Base-by-base conservation (phyloP, 2,888 invertebrate genomes). In the Branchipolynoe longqiensis region DNA sequence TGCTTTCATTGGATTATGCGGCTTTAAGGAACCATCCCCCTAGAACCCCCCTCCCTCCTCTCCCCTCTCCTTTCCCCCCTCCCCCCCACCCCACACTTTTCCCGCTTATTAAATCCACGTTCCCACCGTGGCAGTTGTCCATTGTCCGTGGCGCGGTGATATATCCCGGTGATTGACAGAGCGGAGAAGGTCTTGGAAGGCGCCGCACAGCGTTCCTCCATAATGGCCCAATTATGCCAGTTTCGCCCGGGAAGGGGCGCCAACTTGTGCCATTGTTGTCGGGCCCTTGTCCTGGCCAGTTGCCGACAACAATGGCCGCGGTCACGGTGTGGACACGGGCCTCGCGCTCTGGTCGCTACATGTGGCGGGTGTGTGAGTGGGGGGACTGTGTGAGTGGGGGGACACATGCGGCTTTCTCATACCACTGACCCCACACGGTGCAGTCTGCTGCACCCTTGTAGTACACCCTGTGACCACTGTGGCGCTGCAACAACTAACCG, bases 141-240 rank as follows among this genome's bases (percentile, higher is more conserved):
- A n/a, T n/a, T n/a, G n/a, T n/a, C n/a, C n/a, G n/a, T n/a, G n/a
- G n/a, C n/a, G n/a, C 62, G 25, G 56, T 22, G 31, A 25, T 62
- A 25, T 38, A 33, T 69, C 69, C 69, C 33, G 36, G 0, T 69
- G 69, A 69, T 69, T 69, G 69, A 38, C 69, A 69, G 69, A 69
- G 69, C 69, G 69, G 6, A 38, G 38, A 69, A 18, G n/a, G 36
- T 69, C 69, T 69, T 69, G 69, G 69, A 69, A 33, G 69, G 38
- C 69, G 38, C 18, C 69, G n/a, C 36, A 33, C 22, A 38, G 38
- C n/a, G 33, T 14, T 38, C 36, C 25, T n/a, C 69, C 36, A 69
- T 69, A 69, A 69, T 69, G n/a, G 69, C 33, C 69, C 69, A 69
- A 69, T 69, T 69, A 69, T 38, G 36, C n/a, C 69, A n/a, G n/a